Percentiles rank a stretch among this genome's conserved stretches.
Evolutionary conservation across 1,140 invertebrate species (phyloP).

Genomic region (Arion vulgaris): DNA sequence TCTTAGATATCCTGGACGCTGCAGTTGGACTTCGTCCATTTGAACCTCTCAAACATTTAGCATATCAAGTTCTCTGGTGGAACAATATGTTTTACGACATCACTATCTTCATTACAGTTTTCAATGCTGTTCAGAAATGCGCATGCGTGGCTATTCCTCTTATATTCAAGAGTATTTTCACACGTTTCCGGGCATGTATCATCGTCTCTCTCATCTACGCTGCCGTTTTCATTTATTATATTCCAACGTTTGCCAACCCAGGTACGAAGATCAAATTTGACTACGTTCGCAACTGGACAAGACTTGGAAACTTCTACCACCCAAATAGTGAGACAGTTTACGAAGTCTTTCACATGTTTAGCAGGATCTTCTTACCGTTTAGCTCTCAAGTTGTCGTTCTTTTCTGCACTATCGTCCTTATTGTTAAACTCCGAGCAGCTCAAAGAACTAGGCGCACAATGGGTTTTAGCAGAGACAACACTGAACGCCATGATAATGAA

Average conservation of each 20-base stretch:
- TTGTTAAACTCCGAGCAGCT: background rate
- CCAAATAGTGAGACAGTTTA: background rate
- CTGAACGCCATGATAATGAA: background rate
- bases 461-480: background rate
- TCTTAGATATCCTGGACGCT: background rate
- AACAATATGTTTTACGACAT: slow-evolving; percentile 6
- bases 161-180: background rate
- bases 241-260: background rate
- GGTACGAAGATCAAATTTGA: slow-evolving; percentile 5
- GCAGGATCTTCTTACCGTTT: slow-evolving; percentile 16
- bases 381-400: slow-evolving; percentile 31
- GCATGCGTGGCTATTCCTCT: background rate
- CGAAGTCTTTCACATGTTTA: slow-evolving; percentile 7
- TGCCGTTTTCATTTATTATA: background rate
- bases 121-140: slow-evolving; percentile 23
- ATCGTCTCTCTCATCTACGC: background rate
- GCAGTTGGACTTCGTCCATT: background rate
- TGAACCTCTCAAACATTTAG: background rate
- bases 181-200: background rate
- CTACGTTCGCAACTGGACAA: background rate
- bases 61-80: background rate
- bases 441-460: background rate
- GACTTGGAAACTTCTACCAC: slow-evolving; percentile 4
- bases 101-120: background rate
- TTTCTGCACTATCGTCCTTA: slow-evolving; percentile 13